Conservation (phyloP, 2,888 invertebrate genomes). For the Xestia c-nigrum region DNA sequence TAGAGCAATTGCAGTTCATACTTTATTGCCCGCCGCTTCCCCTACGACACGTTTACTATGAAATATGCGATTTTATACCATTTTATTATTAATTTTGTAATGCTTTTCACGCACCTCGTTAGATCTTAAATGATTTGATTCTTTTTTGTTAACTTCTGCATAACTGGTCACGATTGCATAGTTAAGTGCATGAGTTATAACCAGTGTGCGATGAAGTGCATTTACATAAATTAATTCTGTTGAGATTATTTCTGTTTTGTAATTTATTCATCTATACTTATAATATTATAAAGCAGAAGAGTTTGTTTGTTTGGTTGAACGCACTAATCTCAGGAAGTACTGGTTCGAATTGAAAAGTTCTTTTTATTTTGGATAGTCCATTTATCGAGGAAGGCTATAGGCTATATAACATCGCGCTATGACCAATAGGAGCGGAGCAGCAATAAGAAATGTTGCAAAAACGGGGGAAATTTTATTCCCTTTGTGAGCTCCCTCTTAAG, state of each 20-base stretch:
- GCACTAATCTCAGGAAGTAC: too few species aligned
- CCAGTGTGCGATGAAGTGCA: background rate
- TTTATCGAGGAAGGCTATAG: too few species aligned
- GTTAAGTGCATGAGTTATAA: slow-evolving; percentile 13
- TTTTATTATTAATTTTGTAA: slow-evolving; percentile 70
- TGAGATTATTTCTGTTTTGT: background rate
- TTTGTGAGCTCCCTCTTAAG: too few species aligned
- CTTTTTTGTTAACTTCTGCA: slow-evolving; percentile 21
- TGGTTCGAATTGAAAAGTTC: too few species aligned
- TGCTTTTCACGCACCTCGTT: slow-evolving; percentile 44
- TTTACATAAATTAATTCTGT: slow-evolving; percentile 10
- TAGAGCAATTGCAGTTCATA: slow-evolving; percentile 67
- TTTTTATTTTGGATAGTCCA: too few species aligned
- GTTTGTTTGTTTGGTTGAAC: too few species aligned
- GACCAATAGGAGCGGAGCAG: too few species aligned
- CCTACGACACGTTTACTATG: slow-evolving; percentile 53
- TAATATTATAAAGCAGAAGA: too few species aligned
- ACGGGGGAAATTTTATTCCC: too few species aligned
- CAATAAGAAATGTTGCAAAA: too few species aligned
- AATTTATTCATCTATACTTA: too few species aligned
- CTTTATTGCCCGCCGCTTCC: slow-evolving; percentile 70
- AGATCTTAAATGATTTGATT: slow-evolving; percentile 20
- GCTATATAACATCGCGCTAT: too few species aligned
- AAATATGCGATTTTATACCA: slow-evolving; percentile 68
- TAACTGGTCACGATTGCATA: slow-evolving; percentile 13